Evolutionary conservation across 2,888 invertebrate genomes (phyloP).

Genomic region (Eristalis arbustorum): DNA sequence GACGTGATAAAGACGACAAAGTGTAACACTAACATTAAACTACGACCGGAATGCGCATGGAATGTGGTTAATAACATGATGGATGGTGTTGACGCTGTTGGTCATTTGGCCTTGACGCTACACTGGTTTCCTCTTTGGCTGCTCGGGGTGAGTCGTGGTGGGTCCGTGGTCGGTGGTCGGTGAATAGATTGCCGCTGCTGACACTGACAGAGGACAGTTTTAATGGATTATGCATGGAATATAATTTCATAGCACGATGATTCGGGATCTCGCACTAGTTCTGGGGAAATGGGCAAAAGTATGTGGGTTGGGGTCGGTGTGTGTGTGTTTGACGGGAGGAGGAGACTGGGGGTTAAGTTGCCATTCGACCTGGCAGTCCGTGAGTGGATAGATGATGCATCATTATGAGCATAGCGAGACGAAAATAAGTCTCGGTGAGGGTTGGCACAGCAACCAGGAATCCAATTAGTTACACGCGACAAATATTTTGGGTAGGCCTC

Average conservation of each 20-base stretch:
- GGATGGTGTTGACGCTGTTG: conserved; percentile 51
- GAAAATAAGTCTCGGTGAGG: not conserved
- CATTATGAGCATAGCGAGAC: not conserved
- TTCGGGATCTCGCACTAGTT: conserved; percentile 7
- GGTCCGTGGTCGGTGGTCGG: not conserved
- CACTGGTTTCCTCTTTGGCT: not conserved
- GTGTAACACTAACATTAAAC: conserved; percentile 27
- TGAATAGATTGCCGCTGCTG: conserved; percentile 33
- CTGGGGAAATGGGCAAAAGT: not conserved
- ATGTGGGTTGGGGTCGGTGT: not conserved
- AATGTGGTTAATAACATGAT: conserved; percentile 53
- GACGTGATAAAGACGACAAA: conserved; percentile 46
- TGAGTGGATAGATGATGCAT: not conserved
- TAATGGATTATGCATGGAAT: conserved; percentile 60
- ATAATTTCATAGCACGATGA: conserved; percentile 54
- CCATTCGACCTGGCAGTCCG: not conserved
- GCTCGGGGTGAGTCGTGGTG: not conserved
- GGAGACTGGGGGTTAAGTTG: not conserved
- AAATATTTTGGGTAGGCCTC: not conserved
- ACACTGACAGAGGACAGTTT: conserved; percentile 50
- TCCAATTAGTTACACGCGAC: not conserved
- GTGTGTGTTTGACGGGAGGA: too few relatives aligned
- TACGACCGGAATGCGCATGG: conserved; percentile 16
- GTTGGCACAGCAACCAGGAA: not conserved
- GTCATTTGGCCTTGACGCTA: conserved; percentile 30